phyloP scores from a whole-genome alignment of 2,797 vertebrate species.

The Balearica regulorum region DNA sequence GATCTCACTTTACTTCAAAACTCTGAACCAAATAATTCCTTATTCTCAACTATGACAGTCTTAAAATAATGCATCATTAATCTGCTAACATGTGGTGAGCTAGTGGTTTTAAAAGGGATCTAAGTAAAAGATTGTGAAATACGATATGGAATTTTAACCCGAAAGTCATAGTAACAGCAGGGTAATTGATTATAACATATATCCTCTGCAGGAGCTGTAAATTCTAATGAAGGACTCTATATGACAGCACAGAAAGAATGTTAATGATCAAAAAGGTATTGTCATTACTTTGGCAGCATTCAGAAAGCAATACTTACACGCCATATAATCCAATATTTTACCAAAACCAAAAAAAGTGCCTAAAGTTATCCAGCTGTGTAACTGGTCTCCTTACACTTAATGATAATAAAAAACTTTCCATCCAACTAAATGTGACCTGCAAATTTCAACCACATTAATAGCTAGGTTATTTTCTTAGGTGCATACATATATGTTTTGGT shows the following conservation, averaged over 20 bases:
- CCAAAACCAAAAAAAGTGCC: background rate
- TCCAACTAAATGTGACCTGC: background rate
- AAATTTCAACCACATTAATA: background rate
- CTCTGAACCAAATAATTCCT: background rate
- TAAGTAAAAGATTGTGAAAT: slow-evolving; percentile 75
- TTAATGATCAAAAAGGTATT: background rate
- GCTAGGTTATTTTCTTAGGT: background rate
- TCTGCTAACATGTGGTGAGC: slow-evolving; percentile 69
- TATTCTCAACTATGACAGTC: background rate
- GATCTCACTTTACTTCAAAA: background rate
- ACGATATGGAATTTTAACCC: background rate
- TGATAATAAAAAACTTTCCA: background rate
- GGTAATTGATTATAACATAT: background rate
- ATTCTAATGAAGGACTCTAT: background rate
- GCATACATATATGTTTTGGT: background rate
- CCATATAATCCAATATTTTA: background rate
- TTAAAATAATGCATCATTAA: slow-evolving; percentile 21
- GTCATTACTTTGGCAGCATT: background rate
- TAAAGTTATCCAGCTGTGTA: background rate
- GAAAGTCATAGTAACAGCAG: background rate
- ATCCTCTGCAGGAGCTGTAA: background rate
- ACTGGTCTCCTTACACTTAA: background rate
- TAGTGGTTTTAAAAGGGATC: slow-evolving; percentile 75
- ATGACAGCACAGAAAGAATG: background rate
- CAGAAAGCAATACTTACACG: background rate